Percentiles rank a stretch among this genome's conserved stretches.
phyloP scores from a whole-genome alignment of 2,888 invertebrate species.

The Noctua fimbriata region DNA sequence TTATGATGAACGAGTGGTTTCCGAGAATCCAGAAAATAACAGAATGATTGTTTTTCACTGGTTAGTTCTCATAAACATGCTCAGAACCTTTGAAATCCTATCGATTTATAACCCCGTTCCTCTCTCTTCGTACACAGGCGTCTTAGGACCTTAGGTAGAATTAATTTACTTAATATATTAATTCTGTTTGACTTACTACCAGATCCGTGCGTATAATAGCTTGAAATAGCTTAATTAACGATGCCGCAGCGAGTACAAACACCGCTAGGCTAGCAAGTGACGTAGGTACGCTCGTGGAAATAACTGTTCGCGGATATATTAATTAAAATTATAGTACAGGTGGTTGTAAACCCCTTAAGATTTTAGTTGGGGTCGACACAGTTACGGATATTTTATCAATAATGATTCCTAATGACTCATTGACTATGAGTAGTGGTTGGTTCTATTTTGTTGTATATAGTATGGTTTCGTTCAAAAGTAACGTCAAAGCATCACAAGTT shows the following conservation, averaged over 20 bases:
- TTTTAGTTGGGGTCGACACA: too few relatives aligned
- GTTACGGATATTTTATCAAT: too few relatives aligned
- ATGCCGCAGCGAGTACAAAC: constrained; percentile 55
- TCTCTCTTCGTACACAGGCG: not conserved
- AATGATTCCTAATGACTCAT: too few relatives aligned
- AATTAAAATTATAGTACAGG: too few relatives aligned
- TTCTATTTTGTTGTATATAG: too few relatives aligned
- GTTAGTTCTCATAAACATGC: not conserved
- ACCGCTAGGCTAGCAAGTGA: constrained; percentile 23
- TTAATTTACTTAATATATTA: constrained; percentile 30
- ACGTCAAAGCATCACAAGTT: too few relatives aligned
- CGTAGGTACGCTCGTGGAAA: constrained; percentile 33
- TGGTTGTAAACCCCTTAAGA: too few relatives aligned
- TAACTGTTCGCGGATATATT: not conserved
- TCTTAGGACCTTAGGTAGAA: not conserved
- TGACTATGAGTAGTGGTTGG: too few relatives aligned
- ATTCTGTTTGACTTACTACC: constrained; percentile 49
- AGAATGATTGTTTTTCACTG: not conserved
- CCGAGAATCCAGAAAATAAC: not conserved
- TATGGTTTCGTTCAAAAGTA: too few relatives aligned
- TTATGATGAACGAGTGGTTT: not conserved
- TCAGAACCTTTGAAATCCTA: not conserved
- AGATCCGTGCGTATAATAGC: constrained; percentile 57
- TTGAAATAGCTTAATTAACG: constrained; percentile 70
- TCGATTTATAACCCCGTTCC: not conserved